Evolutionary conservation across 1,140 invertebrate genomes (phyloP).

Genomic region (Augochlora pura): DNA sequence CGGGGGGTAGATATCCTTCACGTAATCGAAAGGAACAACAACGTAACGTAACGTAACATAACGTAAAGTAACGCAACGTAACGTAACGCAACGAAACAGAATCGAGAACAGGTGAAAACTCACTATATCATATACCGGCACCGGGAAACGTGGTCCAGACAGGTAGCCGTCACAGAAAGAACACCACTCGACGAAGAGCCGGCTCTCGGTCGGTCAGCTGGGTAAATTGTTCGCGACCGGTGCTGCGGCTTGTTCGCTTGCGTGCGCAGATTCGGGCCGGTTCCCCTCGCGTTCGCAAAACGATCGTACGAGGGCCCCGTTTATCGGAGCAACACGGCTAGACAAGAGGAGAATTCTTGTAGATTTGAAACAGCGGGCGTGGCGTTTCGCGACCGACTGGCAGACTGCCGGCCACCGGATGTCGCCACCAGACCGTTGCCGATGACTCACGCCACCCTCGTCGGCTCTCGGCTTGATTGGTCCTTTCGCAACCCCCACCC

Average conservation of each 20-base stretch:
- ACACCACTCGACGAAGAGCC: slow-evolving; percentile 34
- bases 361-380: slow-evolving; percentile 73
- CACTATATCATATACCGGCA: slow-evolving; percentile 33
- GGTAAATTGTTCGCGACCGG: slow-evolving; percentile 21
- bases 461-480: slow-evolving; percentile 50
- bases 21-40: not conserved
- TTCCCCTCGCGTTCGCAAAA: slow-evolving; percentile 44
- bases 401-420: slow-evolving; percentile 62
- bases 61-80: too few relatives aligned
- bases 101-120: slow-evolving; percentile 6
- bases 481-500: slow-evolving; percentile 47
- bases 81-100: not conserved
- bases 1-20: not conserved
- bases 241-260: not conserved
- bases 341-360: slow-evolving; percentile 34
- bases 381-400: slow-evolving; percentile 79
- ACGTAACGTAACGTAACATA: not conserved
- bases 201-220: slow-evolving; percentile 35
- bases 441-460: slow-evolving; percentile 73
- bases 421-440: slow-evolving; percentile 67
- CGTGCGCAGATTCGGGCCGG: slow-evolving; percentile 37
- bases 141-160: slow-evolving; percentile 36
- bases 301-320: slow-evolving; percentile 30
- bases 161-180: slow-evolving; percentile 35
- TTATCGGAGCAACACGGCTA: slow-evolving; percentile 21